phyloP scores from a whole-genome alignment of 1,140 invertebrate species.

The Phymastichus coffea region DNA sequence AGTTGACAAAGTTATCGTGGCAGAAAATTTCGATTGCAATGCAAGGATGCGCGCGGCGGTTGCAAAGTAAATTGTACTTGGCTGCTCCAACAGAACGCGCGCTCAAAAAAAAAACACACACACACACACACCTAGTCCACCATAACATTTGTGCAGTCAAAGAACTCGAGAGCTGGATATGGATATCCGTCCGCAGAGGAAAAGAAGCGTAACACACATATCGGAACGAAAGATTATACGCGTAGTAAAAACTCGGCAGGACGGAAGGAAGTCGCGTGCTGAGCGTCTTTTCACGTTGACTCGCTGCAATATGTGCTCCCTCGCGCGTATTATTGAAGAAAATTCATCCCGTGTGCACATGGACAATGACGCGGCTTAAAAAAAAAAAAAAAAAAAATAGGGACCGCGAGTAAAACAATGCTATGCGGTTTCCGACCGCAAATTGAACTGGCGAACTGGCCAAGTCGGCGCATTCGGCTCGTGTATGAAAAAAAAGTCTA shows the following conservation, averaged over 20 bases:
- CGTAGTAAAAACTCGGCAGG: slow-evolving; percentile 1
- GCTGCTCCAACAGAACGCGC: no score
- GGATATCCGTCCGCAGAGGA: slow-evolving; percentile 15
- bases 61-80: no score
- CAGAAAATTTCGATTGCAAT: no score
- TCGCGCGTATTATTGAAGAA: background rate
- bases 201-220: background rate
- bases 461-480: no score
- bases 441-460: no score
- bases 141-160: no score
- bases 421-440: slow-evolving; percentile 2
- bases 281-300: background rate
- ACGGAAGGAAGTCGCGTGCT: slow-evolving; percentile 29
- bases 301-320: background rate
- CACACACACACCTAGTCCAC: no score
- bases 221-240: background rate
- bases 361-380: background rate
- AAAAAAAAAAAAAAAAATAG: background rate
- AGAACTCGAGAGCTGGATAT: no score
- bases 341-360: background rate
- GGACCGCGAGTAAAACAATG: slow-evolving; percentile 3
- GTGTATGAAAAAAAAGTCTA: no score
- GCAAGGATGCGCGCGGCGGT: no score
- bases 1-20: no score
- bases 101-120: no score